phyloP scores from a whole-genome alignment of 2,113 vertebrate species.

The Calonectris borealis region DNA sequence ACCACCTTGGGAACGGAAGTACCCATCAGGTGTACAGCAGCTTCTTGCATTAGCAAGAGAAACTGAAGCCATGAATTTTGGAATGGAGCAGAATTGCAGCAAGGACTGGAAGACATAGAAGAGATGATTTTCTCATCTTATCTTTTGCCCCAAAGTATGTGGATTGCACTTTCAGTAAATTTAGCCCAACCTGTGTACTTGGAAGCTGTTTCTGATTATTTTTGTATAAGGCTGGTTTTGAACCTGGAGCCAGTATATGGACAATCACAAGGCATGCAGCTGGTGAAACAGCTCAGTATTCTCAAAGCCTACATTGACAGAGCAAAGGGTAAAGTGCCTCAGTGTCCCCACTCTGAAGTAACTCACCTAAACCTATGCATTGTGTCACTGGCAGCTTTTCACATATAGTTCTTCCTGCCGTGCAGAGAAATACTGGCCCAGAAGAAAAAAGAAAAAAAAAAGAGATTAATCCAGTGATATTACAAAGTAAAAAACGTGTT shows the following conservation, averaged over 20 bases:
- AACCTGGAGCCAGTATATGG: not conserved
- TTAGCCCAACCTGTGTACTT: not conserved
- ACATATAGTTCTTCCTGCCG: not conserved
- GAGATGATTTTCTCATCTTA: not conserved
- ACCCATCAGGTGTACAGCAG: not conserved
- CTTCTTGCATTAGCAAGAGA: not conserved
- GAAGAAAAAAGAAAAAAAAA: not conserved
- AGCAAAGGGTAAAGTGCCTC: not conserved
- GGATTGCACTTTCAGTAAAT: not conserved
- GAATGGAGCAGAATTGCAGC: not conserved
- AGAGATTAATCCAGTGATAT: not conserved
- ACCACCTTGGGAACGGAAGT: not conserved
- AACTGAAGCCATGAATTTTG: fast-evolving
- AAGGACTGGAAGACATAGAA: not conserved
- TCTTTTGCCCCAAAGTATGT: not conserved
- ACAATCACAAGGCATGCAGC: not conserved
- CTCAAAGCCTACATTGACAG: not conserved
- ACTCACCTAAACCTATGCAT: not conserved
- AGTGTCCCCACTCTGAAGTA: not conserved
- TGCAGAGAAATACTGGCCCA: not conserved
- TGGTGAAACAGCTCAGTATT: not conserved
- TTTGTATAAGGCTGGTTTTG: not conserved
- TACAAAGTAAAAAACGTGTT: not conserved
- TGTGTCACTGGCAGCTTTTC: not conserved
- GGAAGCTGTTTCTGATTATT: not conserved